A percentile compares a stretch with the other conserved stretches of the same genome.
These are phyloP conservation scores for Eupithecia vulgata DNA, from an alignment of 2,888 invertebrate genomes.

Conservation along the genomic window DNA sequence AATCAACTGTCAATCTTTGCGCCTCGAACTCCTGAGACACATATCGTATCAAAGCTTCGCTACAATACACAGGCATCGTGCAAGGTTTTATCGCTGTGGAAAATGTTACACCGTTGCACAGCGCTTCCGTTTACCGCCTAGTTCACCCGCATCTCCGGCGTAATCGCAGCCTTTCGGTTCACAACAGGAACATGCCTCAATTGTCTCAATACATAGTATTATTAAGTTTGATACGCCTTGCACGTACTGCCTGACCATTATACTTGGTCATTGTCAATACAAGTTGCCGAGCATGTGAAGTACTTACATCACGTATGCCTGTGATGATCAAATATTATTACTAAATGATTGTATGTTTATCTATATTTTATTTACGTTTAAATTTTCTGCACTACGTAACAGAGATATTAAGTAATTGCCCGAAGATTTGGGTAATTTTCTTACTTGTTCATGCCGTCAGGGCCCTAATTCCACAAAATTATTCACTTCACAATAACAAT, in stretches of 20 bases:
- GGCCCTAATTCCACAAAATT: no score
- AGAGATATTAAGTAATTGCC: no score
- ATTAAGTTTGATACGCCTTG: not conserved
- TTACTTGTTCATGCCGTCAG: not conserved
- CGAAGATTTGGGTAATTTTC: not conserved
- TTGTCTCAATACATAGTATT: not conserved
- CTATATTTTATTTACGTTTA: no score
- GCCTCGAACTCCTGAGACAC: not conserved
- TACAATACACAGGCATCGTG: not conserved
- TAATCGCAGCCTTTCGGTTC: not conserved
- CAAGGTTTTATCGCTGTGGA: not conserved
- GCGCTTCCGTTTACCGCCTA: not conserved
- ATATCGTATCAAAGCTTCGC: not conserved
- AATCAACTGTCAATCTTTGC: not conserved
- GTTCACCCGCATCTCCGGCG: not conserved
- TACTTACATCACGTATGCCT: not conserved
- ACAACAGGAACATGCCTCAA: not conserved
- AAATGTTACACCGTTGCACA: not conserved
- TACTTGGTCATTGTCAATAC: slow-evolving; percentile 2
- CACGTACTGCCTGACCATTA: not conserved
- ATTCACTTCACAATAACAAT: no score
- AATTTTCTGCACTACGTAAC: no score
- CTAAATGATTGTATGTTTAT: no score
- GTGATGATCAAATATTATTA: not conserved
- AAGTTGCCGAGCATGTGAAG: not conserved